A percentile compares a stretch with the other conserved stretches of the same genome.
These are phyloP conservation scores for Drosophila watanabei DNA, from an alignment of 1,140 invertebrate genomes.

Conservation along the genomic window DNA sequence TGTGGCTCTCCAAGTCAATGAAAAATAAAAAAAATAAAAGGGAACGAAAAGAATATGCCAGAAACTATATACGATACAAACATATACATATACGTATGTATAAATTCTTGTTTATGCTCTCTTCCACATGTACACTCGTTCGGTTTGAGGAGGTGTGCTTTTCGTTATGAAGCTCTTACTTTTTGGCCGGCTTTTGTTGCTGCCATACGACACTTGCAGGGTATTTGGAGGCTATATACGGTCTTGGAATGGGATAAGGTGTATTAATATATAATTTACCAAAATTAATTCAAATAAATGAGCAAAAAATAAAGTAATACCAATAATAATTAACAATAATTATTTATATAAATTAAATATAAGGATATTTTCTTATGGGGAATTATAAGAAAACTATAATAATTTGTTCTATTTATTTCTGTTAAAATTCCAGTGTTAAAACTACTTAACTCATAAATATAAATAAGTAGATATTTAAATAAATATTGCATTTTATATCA, in stretches of 20 bases:
- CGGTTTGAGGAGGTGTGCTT: background rate
- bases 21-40: slow-evolving; percentile 1
- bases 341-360: too few species aligned
- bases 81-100: background rate
- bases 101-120: slow-evolving; percentile 25
- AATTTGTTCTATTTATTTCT: too few species aligned
- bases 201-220: slow-evolving; percentile 11
- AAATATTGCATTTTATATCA: too few species aligned
- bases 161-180: slow-evolving; percentile 40
- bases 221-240: slow-evolving; percentile 1
- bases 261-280: background rate
- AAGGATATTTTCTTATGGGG: too few species aligned
- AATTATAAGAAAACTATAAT: too few species aligned
- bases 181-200: slow-evolving; percentile 25
- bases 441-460: too few species aligned
- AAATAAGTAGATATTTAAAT: too few species aligned
- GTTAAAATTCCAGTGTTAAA: too few species aligned
- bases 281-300: background rate
- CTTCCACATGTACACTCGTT: slow-evolving; percentile 8
- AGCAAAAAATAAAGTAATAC: too few species aligned
- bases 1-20: slow-evolving; percentile 39
- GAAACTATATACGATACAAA: background rate
- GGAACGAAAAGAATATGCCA: slow-evolving; percentile 10
- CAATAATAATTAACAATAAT: background rate
- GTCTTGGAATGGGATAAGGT: background rate